Evolutionary conservation across 2,113 vertebrate species (phyloP), one percentile per base, ranked within the genome.

Genomic region (Anarhynchus alexandrinus): DNA sequence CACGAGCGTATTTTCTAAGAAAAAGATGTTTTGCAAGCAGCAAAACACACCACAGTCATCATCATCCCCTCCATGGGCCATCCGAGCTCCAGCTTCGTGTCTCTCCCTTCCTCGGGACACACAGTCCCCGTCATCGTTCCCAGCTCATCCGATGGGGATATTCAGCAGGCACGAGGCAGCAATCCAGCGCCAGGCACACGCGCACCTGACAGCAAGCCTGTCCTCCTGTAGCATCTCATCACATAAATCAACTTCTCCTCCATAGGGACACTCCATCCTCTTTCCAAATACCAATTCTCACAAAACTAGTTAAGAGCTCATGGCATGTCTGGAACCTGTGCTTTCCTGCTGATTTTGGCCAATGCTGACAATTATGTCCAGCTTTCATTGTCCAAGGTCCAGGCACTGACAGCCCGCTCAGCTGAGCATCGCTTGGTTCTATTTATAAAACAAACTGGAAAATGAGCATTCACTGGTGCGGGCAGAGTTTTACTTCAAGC

Each of bases 91-190:
- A 20, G 27, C 17, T 30, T 27, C 4, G 5, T 10, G 8, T 2
- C 0, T 38, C 30, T 36, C 27, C n/a, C 54, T 70, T 38, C 55
- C 45, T 25, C 1, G 1, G n/a, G 32, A 40, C 21, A 18, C 1
- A 0, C 18, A 36, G 34, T 11, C 4, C 36, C 34, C 29, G 4
- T 0, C 61, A 15, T 11, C 4, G 1, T 18, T 55, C 74, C 54
- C 58, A 49, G n/a, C 32, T 14, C 45, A 38, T 30, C n/a, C 10
- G 6, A n/a, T 2, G 3, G 26, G 30, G 34, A 69, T 18, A 29
- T 15, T 47, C 66, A 52, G 51, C 38, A 52, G 11, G 69, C 22
- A 49, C 3, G 1, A 65, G 57, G 43, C 72, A 77, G 47, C 0
- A 6, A 86, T 13, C 54, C 76, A 29, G 47, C 71, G 20, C 51